phyloP scores from a whole-genome alignment of 2,113 vertebrate species.

The Anseranas semipalmata region DNA sequence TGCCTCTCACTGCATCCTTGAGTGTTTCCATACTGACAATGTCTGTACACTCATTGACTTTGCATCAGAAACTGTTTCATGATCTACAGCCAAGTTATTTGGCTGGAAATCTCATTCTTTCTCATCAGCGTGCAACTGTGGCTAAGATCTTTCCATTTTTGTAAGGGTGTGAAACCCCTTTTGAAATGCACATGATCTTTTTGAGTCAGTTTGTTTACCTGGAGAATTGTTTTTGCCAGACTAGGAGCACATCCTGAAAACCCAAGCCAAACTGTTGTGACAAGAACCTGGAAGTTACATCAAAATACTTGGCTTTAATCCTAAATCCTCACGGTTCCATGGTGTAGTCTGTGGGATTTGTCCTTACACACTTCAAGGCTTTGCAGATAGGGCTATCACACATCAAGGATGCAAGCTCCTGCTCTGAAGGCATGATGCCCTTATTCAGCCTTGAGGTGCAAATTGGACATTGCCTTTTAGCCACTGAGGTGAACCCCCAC shows the following conservation, averaged over 20 bases:
- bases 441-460: accelerated
- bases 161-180: neutral
- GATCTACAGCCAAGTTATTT: neutral
- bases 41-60: accelerated
- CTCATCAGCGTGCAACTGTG: neutral
- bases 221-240: neutral
- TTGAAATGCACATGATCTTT: neutral
- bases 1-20: accelerated
- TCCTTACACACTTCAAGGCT: accelerated
- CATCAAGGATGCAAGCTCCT: accelerated
- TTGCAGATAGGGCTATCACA: neutral
- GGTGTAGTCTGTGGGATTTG: neutral
- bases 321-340: neutral
- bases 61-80: neutral
- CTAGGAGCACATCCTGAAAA: neutral
- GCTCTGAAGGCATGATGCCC: neutral
- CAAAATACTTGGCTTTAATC: neutral
- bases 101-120: neutral
- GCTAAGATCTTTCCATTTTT: neutral
- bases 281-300: neutral
- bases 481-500: accelerated
- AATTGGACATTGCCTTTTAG: accelerated
- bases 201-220: neutral
- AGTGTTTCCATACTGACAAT: neutral
- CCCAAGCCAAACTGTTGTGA: too few species aligned